Evolutionary conservation across 2,797 vertebrate genomes (phyloP).

Genomic region (Setipinna tenuifilis): DNA sequence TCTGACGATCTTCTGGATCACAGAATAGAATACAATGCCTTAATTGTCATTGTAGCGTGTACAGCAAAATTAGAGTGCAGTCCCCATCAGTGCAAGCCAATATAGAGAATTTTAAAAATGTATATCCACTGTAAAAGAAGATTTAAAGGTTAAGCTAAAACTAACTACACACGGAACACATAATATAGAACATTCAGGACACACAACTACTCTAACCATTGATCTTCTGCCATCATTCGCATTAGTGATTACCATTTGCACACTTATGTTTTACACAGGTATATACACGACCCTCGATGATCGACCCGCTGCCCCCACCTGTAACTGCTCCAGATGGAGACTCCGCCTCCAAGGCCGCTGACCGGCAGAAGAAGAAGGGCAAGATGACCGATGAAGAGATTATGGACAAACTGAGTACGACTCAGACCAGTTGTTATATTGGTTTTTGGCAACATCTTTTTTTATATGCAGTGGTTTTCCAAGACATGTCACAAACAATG

Average conservation of each 20-base stretch:
- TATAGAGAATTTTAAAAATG: no score
- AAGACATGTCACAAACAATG: background rate
- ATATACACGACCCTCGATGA: slow-evolving; percentile 90
- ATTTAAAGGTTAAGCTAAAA: no score
- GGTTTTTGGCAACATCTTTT: background rate
- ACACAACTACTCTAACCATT: background rate
- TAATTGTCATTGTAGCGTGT: no score
- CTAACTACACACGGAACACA: no score
- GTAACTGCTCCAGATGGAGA: slow-evolving; percentile 80
- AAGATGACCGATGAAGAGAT: slow-evolving; percentile 99
- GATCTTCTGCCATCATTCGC: background rate
- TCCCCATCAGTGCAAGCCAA: no score
- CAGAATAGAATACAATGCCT: no score
- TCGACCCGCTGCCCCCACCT: slow-evolving; percentile 92
- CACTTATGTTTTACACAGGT: slow-evolving; percentile 72
- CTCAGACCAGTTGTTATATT: background rate
- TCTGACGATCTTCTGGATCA: background rate
- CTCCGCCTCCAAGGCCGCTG: slow-evolving; percentile 79
- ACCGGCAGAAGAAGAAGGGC: slow-evolving; percentile 92
- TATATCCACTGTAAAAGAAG: no score
- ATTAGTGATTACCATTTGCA: background rate
- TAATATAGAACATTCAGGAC: background rate
- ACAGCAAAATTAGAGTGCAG: no score
- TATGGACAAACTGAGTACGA: slow-evolving; percentile 96
- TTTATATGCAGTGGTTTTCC: background rate